Base-by-base conservation (phyloP, 2,113 vertebrate genomes). In the Cheilinus undulatus region DNA sequence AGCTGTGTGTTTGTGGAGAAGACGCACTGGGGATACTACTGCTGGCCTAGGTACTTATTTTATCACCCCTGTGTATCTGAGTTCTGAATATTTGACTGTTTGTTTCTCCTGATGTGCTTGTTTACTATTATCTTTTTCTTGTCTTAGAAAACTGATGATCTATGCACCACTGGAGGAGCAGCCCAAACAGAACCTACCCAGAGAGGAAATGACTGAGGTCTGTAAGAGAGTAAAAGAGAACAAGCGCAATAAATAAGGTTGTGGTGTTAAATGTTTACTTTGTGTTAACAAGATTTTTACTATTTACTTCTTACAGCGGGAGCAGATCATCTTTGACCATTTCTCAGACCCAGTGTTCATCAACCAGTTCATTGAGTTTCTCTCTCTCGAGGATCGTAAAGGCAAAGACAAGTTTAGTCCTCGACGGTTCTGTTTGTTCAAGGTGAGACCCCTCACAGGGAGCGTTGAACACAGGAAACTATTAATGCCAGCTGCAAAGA, bases 341-440 rank as follows among this genome's bases (percentile, higher is more conserved):
- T 99, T 99, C 92, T 95, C 96, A 69, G 95, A 99, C 92, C 94
- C 94, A 24, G 93, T 94, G 43, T 99, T 99, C 91, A 92, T 99
- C 54, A 95, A 95, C 72, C 97, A 99, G 92, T 93, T 99, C 83
- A 94, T 99, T 36, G 96, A 96, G 82, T 99, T 97, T 92, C 95
- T 99, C 69, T 98, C 97, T 74, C 95, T 99, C 77, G 97, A 99
- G 93, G 97, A 99, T 84, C 95, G 97, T 75, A 99, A 99, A 86
- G 97, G 97, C 80, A 99, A 98, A 87, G 97, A 99, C 93, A 98
- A 99, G 89, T 99, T 99, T 86, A 99, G 97, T 91, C 96, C 97
- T 63, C 96, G 97, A 69, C 94, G 97, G 75, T 99, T 98, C 94
- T 97, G 97, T 84, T 96, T 99, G 86, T 99, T 99, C 91, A 99